Percentiles rank a stretch among this genome's conserved stretches.
phyloP scores from a whole-genome alignment of 1,140 invertebrate genomes.

The Epicauta chinensis region DNA sequence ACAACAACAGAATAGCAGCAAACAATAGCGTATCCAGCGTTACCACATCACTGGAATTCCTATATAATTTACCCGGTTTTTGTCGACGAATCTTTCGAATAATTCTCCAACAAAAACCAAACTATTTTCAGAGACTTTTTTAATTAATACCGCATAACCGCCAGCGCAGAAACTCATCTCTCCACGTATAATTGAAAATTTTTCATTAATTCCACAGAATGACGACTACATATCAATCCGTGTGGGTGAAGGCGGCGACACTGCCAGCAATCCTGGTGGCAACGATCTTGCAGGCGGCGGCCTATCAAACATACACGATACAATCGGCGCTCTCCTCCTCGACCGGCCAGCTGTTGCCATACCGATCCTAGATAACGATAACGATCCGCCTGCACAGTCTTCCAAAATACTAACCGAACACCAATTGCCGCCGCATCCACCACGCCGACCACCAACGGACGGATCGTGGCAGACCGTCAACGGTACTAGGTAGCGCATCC shows the following conservation, averaged over 20 bases:
- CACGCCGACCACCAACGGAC: constrained; percentile 45
- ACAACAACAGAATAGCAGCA: too few relatives aligned
- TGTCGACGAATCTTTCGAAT: too few relatives aligned
- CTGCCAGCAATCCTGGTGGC: too few relatives aligned
- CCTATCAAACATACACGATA: constrained; percentile 23
- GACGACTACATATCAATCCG: constrained; percentile 45
- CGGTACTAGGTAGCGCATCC: constrained; percentile 43
- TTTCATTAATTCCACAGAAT: constrained; percentile 25
- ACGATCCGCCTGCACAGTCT: constrained; percentile 19
- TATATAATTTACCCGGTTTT: too few relatives aligned
- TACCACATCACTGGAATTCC: too few relatives aligned
- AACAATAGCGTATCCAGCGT: too few relatives aligned
- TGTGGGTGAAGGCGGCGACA: constrained; percentile 30
- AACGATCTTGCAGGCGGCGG: constrained; percentile 15
- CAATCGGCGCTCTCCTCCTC: constrained; percentile 31
- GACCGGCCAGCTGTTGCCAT: constrained; percentile 26
- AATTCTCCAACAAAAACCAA: too few relatives aligned
- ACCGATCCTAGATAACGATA: constrained; percentile 23
- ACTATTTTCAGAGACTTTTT: too few relatives aligned
- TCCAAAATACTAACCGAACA: constrained; percentile 38
- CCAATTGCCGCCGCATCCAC: constrained; percentile 44
- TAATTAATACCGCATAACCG: too few relatives aligned
- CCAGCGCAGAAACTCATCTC: too few relatives aligned
- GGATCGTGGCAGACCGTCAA: constrained; percentile 53
- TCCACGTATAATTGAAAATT: too few relatives aligned